Evolutionary conservation across 1,140 invertebrate species (phyloP).

Genomic region (Schlechtendalia chinensis): DNA sequence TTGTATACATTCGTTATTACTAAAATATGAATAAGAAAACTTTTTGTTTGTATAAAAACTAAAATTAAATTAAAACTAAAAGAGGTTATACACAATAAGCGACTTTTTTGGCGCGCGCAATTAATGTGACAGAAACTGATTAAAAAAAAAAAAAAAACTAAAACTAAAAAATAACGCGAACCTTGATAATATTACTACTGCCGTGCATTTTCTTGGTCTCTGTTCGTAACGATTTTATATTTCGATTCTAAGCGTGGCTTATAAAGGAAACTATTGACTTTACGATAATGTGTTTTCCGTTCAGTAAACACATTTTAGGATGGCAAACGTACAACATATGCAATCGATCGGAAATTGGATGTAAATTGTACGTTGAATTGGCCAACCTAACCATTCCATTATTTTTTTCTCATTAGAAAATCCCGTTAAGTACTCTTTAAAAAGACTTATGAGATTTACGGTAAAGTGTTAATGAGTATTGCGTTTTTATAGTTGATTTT

Average conservation of each 20-base stretch:
- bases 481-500: too few species aligned
- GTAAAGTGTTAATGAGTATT: too few species aligned
- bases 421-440: not conserved
- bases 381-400: not conserved
- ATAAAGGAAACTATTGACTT: slow-evolving; percentile 1
- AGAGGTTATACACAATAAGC: not conserved
- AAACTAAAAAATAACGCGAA: too few species aligned
- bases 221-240: not conserved
- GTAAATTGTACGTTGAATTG: slow-evolving; percentile 13
- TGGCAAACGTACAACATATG: not conserved
- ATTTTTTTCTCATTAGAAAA: not conserved
- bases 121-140: not conserved
- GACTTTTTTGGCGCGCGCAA: not conserved
- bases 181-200: too few species aligned
- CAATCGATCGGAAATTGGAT: slow-evolving; percentile 22
- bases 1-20: too few species aligned
- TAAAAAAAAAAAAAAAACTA: slow-evolving; percentile 19
- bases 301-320: slow-evolving; percentile 5
- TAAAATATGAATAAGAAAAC: not conserved
- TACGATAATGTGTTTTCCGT: slow-evolving; percentile 4
- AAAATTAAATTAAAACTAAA: slow-evolving; percentile 3
- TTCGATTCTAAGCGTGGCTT: not conserved
- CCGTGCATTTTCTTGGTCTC: too few species aligned
- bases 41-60: slow-evolving; percentile 17
- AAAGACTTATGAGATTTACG: not conserved